phyloP scores from a whole-genome alignment of 53 echinoderm and acorn worm genomes.

The Mesocentrotus franciscanus region DNA sequence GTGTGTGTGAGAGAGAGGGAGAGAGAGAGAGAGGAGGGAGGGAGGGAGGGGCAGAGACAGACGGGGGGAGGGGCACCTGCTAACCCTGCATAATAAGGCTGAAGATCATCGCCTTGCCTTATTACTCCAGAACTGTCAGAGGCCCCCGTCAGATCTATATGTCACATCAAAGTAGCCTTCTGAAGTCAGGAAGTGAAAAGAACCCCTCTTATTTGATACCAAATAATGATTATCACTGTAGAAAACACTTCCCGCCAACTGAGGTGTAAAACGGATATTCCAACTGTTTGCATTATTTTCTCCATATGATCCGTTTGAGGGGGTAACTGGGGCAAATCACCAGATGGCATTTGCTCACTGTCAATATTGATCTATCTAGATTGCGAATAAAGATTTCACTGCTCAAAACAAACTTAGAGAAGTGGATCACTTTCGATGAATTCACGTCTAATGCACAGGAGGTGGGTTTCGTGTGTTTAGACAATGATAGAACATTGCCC shows the following conservation, averaged over 20 bases:
- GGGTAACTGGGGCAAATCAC: not conserved
- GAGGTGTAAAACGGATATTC: not conserved
- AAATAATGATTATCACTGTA: not conserved
- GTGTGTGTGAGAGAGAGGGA: not conserved
- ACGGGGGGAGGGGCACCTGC: not conserved
- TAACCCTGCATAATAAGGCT: not conserved
- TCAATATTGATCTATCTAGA: not conserved
- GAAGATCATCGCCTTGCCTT: not conserved
- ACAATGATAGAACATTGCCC: not conserved
- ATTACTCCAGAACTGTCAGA: not conserved
- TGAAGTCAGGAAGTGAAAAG: not conserved
- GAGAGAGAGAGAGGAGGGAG: not conserved
- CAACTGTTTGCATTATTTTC: conserved; percentile 6
- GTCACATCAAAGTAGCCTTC: not conserved
- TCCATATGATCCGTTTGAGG: not conserved
- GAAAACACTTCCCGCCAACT: not conserved
- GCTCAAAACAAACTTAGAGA: not conserved
- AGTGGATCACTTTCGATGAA: not conserved
- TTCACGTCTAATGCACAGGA: not conserved
- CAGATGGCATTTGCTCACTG: not conserved
- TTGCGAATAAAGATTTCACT: conserved; percentile 13
- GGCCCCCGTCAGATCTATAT: not conserved
- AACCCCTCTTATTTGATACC: conserved; percentile 5
- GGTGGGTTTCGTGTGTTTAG: not conserved
- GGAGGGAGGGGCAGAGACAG: not conserved